Percentiles rank a stretch among this genome's conserved stretches.
Conservation (phyloP, 2,113 vertebrate species). For the Thunnus thynnus region DNA sequence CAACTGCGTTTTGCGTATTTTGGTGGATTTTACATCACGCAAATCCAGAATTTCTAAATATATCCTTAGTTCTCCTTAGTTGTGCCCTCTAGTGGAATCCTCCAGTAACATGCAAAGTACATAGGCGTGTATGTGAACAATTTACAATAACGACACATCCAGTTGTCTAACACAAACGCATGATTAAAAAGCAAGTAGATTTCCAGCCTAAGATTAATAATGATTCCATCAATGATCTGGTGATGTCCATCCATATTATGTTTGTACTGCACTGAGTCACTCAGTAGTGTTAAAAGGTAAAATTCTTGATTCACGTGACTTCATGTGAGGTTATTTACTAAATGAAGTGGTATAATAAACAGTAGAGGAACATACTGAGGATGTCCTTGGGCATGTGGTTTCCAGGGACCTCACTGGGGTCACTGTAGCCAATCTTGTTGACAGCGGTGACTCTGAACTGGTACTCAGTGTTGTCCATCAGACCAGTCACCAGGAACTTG, state of each 20-base stretch:
- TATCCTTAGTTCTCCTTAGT: too few species aligned
- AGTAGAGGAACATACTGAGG: constrained; percentile 88
- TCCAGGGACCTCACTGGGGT: constrained; percentile 96
- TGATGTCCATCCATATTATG: background rate
- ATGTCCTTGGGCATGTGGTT: constrained; percentile 95
- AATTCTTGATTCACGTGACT: background rate
- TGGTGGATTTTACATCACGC: too few species aligned
- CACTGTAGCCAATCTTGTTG: constrained; percentile 96
- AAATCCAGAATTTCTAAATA: too few species aligned
- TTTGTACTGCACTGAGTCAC: background rate
- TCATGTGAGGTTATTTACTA: background rate
- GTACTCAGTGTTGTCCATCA: constrained; percentile 92
- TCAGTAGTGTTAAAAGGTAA: background rate
- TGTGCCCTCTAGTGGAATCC: too few species aligned
- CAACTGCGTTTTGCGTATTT: too few species aligned
- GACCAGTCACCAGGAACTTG: constrained; percentile 90
- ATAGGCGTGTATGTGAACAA: too few species aligned
- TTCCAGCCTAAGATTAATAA: too few species aligned
- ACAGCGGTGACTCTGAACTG: constrained; percentile 95
- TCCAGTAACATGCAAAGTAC: too few species aligned
- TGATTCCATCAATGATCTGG: too few species aligned
- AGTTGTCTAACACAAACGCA: too few species aligned
- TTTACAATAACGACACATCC: too few species aligned
- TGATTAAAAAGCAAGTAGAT: too few species aligned
- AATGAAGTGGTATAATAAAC: background rate